Base-by-base conservation (phyloP, 2,797 vertebrate genomes). In the Xenentodon cancila region DNA sequence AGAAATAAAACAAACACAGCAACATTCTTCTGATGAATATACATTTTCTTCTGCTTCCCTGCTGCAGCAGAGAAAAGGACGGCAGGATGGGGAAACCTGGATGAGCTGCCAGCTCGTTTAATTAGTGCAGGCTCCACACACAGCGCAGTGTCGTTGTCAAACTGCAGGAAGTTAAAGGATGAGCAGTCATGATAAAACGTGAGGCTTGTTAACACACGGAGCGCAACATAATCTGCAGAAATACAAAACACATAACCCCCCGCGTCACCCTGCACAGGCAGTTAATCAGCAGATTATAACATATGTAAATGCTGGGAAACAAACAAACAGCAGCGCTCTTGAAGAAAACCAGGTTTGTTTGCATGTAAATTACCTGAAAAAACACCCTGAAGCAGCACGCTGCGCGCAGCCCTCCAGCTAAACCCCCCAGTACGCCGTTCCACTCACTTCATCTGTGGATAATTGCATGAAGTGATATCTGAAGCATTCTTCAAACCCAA, bases 51-150 rank as follows among this genome's bases (percentile, higher is more conserved):
- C 1, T 47, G 20, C 13, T 46, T 52, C 27, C 34, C 25, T 34
- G 53, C 40, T 69, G 15, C 61, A 21, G 71, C 57, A 71, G 22
- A 11, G 11, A 37, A 63, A 67, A 64, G 71, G 75, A 62, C 68
- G 75, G 62, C 1, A 27, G 52, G 67, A 78, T 59, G 77, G 82
- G 79, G 71, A 80, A 77, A 80, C 71, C 75, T 17, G 21, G 75
- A 69, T 73, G 75, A 56, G 68, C 63, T 67, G 68, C 84, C 80
- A 76, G 74, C 70, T 81, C 66, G 46, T 75, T 76, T 83, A 83
- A 86, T 88, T 81, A 82, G 76, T 64, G 21, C 52, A 54, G 58
- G 34, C 68, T 60, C 62, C 37, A 58, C 64, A 57, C 64, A 65
- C 73, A 4, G 30, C 59, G 64, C 68, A 48, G 60, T 64, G 47